Evolutionary conservation across 64 coral and sea anemone species (phyloP), one percentile per base, ranked within the genome.

Genomic region (Astreopora myriophthalma): DNA sequence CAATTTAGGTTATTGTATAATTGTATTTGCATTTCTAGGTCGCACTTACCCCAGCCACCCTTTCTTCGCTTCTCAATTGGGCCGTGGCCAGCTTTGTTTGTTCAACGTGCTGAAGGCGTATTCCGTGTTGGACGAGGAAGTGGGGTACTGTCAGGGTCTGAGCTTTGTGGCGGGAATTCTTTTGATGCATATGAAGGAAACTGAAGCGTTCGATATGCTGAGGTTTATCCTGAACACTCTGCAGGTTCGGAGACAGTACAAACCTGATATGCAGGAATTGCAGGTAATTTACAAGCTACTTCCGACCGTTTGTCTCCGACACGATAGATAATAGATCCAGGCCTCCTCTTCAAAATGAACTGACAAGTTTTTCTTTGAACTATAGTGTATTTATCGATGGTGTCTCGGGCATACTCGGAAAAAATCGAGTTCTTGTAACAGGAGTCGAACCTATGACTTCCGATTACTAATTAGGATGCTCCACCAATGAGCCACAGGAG

Each of bases 101-200:
- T 99, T 99, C 29, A 93, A 90, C 67, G 75, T 99, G 14, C 84
- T 99, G 0, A 99, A 95, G 83, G 97, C 74, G 0, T 99, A 99
- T 55, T 99, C 97, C 9, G 76, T 95, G 8, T 74, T 93, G 38
- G 97, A 99, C 65, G 37, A 84, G 2, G 97, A 99, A 51, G 94
- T 99, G 22, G 97, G 97, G 22, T 99, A 99, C 69, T 99, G 97
- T 29, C 97, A 99, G 88, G 97, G 97, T 1, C 91, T 99, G 20
- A 99, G 97, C 36, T 99, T 99, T 87, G 97, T 99, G 7, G 97
- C 97, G 2, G 97, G 97, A 3, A 99, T 99, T 26, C 83, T 99
- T 71, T 66, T 99, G 24, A 99, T 99, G 97, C 97, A 99, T 37
- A 88, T 99, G 65, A 88, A 89, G 34, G 97, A 99, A 27, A 70